Conservation (phyloP, 2,888 invertebrate genomes). For the Hypselothyrea guttata region DNA sequence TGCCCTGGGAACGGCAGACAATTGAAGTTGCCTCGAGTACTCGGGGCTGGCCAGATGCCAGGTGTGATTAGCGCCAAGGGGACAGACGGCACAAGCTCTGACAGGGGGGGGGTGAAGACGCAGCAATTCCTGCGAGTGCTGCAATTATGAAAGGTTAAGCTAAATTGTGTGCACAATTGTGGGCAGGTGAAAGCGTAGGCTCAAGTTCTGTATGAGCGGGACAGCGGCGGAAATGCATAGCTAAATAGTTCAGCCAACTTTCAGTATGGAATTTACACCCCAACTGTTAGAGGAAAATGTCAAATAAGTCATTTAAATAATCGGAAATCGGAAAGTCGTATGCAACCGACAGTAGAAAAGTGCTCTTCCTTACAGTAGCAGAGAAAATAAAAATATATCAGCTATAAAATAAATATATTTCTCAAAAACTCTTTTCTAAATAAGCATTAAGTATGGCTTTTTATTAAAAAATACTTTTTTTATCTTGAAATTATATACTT, state of each 20-base stretch:
- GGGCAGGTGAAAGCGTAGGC: conserved; percentile 1
- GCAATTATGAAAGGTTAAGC: conserved; percentile 53
- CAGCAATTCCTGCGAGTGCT: conserved; percentile 42
- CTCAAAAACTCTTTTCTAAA: no score
- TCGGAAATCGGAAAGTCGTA: no score
- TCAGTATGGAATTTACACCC: neutral
- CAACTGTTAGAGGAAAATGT: no score
- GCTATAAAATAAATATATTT: no score
- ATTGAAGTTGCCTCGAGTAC: conserved; percentile 26
- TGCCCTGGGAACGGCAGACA: conserved; percentile 57
- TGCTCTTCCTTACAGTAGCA: no score
- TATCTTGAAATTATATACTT: no score
- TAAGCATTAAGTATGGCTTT: no score
- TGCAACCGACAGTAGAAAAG: no score
- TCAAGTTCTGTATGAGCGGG: no score
- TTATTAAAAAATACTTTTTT: no score
- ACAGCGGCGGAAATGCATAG: conserved; percentile 3
- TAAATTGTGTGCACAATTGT: conserved; percentile 54
- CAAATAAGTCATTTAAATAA: no score
- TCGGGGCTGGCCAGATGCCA: conserved; percentile 18
- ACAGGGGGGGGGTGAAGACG: neutral
- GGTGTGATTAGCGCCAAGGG: conserved; percentile 30
- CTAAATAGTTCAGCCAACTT: neutral
- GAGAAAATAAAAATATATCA: no score
- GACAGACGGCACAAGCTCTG: conserved; percentile 11